A percentile compares a stretch with the other conserved stretches of the same genome.
Conservation (phyloP, 2,888 invertebrate genomes). For the Spodoptera exigua region DNA sequence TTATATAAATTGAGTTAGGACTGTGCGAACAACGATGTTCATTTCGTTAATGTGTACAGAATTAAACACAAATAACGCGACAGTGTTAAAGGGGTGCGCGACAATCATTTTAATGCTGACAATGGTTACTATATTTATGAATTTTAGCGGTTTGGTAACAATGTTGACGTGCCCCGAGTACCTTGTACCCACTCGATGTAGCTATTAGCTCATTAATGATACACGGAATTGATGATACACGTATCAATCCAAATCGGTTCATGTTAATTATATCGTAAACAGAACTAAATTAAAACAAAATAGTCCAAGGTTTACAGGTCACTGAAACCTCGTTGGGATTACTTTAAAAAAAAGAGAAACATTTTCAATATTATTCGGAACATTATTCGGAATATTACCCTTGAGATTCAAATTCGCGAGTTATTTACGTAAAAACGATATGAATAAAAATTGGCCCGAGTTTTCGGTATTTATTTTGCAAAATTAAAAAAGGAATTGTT, state of each 20-base stretch:
- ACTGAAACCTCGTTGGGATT: constrained; percentile 21
- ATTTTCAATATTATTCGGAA: constrained; percentile 24
- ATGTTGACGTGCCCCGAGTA: constrained; percentile 37
- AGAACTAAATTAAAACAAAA: neutral
- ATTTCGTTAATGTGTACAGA: constrained; percentile 84
- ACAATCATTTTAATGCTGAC: constrained; percentile 61
- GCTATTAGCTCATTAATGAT: constrained; percentile 30
- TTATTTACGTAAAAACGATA: constrained; percentile 35
- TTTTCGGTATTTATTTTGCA: too few species aligned
- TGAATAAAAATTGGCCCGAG: constrained; percentile 24
- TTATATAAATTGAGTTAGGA: constrained; percentile 87
- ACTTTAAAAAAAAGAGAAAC: constrained; percentile 28
- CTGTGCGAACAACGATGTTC: constrained; percentile 78
- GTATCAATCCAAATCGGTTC: constrained; percentile 1
- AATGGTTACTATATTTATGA: constrained; percentile 53
- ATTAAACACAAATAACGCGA: constrained; percentile 80
- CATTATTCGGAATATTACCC: constrained; percentile 33
- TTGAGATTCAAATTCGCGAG: constrained; percentile 19
- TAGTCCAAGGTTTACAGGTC: neutral
- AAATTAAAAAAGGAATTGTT: too few species aligned
- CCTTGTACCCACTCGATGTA: constrained; percentile 7
- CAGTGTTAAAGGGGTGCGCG: constrained; percentile 55
- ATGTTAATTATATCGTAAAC: constrained; percentile 3
- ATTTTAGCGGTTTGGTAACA: constrained; percentile 53
- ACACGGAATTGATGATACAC: constrained; percentile 10